Base-by-base conservation (phyloP, 2,113 vertebrate species). In the Hymenochirus boettgeri region DNA sequence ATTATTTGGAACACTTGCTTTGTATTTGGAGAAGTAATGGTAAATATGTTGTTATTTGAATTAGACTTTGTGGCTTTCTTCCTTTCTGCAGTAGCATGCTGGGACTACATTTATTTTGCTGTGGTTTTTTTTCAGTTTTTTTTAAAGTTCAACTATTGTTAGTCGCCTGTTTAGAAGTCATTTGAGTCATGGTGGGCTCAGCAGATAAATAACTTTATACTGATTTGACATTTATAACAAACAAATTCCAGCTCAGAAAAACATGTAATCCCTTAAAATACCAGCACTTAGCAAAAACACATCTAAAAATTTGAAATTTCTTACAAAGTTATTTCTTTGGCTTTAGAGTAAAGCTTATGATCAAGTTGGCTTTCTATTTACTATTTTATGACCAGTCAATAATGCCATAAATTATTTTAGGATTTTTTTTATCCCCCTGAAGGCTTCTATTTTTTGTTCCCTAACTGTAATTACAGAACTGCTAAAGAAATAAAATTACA, bases 191-290 rank as follows among this genome's bases (percentile, higher is more conserved):
- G 27, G 42, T 47, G 63, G 45, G 63, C 45, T 57, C 12, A 31
- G 56, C 42, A 65, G 57, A 65, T 57, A 65, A 57, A 65, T 37
- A 57, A 65, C 42, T 18, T 48, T 65, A 21, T 26, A 57, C 63
- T 24, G 54, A 65, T 48, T 65, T 65, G 63, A 65, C 63, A 65
- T 57, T 65, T 65, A 57, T 52, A 15, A 65, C 42, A 25, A 27
- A 65, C 21, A 57, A 57, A 57, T 57, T 48, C 39, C 24, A 35
- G 26, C 18, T 65, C 31, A 19, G 15, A 15, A 46, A 48, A 33
- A 47, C 48, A 65, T 33, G 37, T 47, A 56, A 56, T 65, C 62
- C 53, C 3, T 47, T 33, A 65, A 64, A 65, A 35, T 37, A 27
- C 57, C 54, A 24, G 51, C 4, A 17, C 3, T 42, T 42, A 46